These are phyloP conservation scores for Tautogolabrus adspersus DNA, from an alignment of 2,113 vertebrate species.

Conservation along the genomic window DNA sequence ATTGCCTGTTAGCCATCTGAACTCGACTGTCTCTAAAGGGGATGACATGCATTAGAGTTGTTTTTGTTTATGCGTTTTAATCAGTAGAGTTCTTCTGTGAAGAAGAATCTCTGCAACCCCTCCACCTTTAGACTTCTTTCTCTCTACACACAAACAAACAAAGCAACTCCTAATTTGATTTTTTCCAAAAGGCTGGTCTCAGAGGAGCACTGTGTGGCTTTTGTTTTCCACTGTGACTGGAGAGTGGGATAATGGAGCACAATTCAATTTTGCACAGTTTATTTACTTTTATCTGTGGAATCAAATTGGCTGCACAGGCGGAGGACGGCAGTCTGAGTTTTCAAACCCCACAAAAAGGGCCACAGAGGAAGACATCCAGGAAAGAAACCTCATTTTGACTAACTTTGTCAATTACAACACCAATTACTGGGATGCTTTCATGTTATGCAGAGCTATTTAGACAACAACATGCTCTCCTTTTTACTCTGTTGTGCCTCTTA, in stretches of 20 bases:
- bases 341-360: slow-evolving; percentile 58
- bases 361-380: slow-evolving; percentile 44
- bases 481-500: slow-evolving; percentile 31
- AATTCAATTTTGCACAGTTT: slow-evolving; percentile 79
- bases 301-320: slow-evolving; percentile 73
- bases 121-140: slow-evolving; percentile 3
- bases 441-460: slow-evolving; percentile 45
- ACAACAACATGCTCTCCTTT: slow-evolving; percentile 6
- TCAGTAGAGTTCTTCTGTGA: slow-evolving; percentile 9
- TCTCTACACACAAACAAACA: too few relatives aligned
- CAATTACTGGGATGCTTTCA: slow-evolving; percentile 55
- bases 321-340: slow-evolving; percentile 41
- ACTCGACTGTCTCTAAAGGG: slow-evolving; percentile 21
- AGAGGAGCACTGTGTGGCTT: slow-evolving; percentile 68
- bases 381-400: slow-evolving; percentile 57
- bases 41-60: too few relatives aligned
- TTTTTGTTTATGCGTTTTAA: slow-evolving; percentile 44
- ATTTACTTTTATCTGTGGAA: slow-evolving; percentile 81
- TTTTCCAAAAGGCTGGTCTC: slow-evolving; percentile 66
- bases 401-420: slow-evolving; percentile 71
- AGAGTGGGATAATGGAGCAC: slow-evolving; percentile 76
- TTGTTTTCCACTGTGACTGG: slow-evolving; percentile 66
- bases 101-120: neutral
- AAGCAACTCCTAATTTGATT: slow-evolving; percentile 63
- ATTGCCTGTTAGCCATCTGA: slow-evolving; percentile 51